Evolutionary conservation across 2,888 invertebrate species (phyloP).

Genomic region (Thymelicus lineola): DNA sequence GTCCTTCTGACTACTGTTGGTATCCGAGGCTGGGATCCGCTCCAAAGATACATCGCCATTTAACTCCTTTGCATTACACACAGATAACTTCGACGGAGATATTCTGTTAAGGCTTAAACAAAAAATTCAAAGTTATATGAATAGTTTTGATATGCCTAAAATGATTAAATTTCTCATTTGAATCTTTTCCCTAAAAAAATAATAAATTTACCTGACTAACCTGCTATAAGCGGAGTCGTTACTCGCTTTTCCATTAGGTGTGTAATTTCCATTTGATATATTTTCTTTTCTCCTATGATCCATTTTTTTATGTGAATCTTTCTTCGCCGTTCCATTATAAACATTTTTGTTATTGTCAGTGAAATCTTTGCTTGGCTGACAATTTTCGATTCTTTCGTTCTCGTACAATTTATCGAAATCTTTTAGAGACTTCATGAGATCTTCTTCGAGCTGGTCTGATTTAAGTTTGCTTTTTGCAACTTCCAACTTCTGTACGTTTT

Average conservation of each 20-base stretch:
- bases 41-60: conserved; percentile 65
- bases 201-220: conserved; percentile 83
- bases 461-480: conserved; percentile 73
- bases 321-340: conserved; percentile 63
- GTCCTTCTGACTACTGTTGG: conserved; percentile 70
- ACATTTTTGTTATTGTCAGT: conserved; percentile 52
- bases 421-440: conserved; percentile 80
- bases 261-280: conserved; percentile 69
- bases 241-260: conserved; percentile 72
- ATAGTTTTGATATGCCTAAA: not conserved
- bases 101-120: conserved; percentile 72
- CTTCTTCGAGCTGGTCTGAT: conserved; percentile 77
- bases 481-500: conserved; percentile 62
- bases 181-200: conserved; percentile 2
- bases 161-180: not conserved
- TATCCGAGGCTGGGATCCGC: conserved; percentile 68
- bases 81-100: conserved; percentile 77
- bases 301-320: conserved; percentile 60
- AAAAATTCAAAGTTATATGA: not conserved
- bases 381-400: conserved; percentile 66
- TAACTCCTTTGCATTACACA: conserved; percentile 70
- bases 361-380: conserved; percentile 59
- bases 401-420: conserved; percentile 81
- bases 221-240: conserved; percentile 94
- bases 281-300: conserved; percentile 68